Base-by-base conservation (phyloP, 1,140 invertebrate genomes). In the Euura saliciscinereae region DNA sequence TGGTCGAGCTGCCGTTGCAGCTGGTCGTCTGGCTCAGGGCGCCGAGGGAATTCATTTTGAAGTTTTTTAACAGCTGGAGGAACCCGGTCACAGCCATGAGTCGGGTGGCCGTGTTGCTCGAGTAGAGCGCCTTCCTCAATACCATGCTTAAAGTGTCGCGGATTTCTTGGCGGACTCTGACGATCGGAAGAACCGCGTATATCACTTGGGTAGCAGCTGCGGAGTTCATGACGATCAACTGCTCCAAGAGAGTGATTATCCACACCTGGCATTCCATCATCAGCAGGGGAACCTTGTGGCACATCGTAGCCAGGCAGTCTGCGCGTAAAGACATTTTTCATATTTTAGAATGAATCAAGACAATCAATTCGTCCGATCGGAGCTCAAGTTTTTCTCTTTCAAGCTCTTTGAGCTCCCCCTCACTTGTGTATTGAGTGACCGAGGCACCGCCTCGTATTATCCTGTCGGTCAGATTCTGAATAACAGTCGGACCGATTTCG, bases 21-120 rank as follows among this genome's bases (percentile, higher is more conserved):
- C 79, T 7, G 73, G 81, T 65, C 2, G 80, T 78, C 73, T 90
- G 88, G 77, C 89, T 90, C 2, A 90, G 79, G 4, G 77, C 78
- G 11, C 74, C 79, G 43, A 88, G 76, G 11, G 87, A 84, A 43
- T 80, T 80, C 68, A 90, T 80, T 80, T 89, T 89, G 1, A 90
- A 76, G 74, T 87, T 87, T 71, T 86, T 89, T 59, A 91, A 77
- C 10, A 91, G 74, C 67, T 89, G 87, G 3, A 91, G 76, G 76
- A 90, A 90, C 3, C 91, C 90, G 51, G 79, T 82, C 0, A 91
- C 88, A 3, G 90, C 89, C 80, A 91, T 88, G 80, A 89, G 83
- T 66, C 90, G 83, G 6, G 85, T 88, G 66, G 84, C 78, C 7
- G 82, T 80, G 73, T 85, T 85, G 84, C 88, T 88, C 10, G 86